Conservation (phyloP, 2,797 vertebrate genomes). For the Muscicapa striata region DNA sequence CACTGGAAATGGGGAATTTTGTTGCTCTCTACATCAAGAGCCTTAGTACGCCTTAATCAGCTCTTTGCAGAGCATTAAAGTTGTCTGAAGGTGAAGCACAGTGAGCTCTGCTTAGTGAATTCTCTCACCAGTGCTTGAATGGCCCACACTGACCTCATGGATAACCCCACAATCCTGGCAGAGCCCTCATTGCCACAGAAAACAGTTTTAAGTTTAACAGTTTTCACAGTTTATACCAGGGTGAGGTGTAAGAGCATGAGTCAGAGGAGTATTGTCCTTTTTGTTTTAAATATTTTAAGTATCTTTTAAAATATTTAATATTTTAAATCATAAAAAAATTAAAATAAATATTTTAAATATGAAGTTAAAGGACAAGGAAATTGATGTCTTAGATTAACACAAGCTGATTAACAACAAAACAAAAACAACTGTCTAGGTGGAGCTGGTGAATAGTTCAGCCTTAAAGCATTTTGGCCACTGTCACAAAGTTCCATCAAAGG, state of each 20-base stretch:
- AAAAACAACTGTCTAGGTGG: not conserved
- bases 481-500: conserved; percentile 4
- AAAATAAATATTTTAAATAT: not conserved
- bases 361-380: not conserved
- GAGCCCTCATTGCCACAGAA: not conserved
- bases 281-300: not conserved
- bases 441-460: not conserved
- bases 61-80: not conserved
- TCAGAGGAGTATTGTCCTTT: not conserved
- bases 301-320: too few relatives aligned
- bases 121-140: not conserved
- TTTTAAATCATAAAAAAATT: too few relatives aligned
- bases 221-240: not conserved
- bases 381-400: not conserved
- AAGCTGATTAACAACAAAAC: not conserved
- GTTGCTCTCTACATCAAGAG: fast-evolving
- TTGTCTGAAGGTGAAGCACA: not conserved
- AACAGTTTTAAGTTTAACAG: not conserved
- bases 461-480: conserved; percentile 9
- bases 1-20: not conserved
- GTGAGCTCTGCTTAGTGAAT: not conserved
- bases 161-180: not conserved
- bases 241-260: not conserved
- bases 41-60: not conserved
- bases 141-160: not conserved